Percentiles rank a stretch among this genome's conserved stretches.
Conservation (phyloP, 2,888 invertebrate genomes). For the Melanophora roralis region DNA sequence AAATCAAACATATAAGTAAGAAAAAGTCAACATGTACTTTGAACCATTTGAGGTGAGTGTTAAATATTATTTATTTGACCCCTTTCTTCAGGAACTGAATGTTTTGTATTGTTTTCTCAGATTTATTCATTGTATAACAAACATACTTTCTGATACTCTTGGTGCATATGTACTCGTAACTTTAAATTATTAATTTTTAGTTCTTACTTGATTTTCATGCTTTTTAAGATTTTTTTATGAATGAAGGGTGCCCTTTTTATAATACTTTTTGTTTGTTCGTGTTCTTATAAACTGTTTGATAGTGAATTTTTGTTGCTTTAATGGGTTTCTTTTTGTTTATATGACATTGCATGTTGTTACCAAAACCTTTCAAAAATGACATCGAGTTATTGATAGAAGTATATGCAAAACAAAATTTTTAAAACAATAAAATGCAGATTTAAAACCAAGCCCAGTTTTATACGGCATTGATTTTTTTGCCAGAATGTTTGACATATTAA, state of each 20-base stretch:
- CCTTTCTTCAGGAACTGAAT: too few species aligned
- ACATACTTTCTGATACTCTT: constrained; percentile 36
- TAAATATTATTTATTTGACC: too few species aligned
- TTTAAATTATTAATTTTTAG: constrained; percentile 13
- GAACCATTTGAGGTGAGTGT: too few species aligned
- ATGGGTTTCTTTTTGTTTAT: constrained; percentile 30
- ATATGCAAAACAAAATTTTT: not conserved
- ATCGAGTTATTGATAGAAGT: constrained; percentile 21
- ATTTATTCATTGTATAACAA: constrained; percentile 13
- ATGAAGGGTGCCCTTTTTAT: constrained; percentile 14
- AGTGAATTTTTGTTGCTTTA: constrained; percentile 10
- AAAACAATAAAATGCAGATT: constrained; percentile 26
- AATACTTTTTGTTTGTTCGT: not conserved
- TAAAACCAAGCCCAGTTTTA: constrained; percentile 51
- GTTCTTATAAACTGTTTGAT: not conserved
- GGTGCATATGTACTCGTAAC: constrained; percentile 36
- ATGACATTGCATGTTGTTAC: constrained; percentile 50
- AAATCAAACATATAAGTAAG: too few species aligned
- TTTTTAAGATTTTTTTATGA: not conserved
- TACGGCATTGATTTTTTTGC: not conserved
- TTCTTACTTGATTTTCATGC: not conserved
- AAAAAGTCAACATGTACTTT: too few species aligned
- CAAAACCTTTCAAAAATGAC: not conserved
- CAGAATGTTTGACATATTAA: constrained; percentile 22
- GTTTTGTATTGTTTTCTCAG: too few species aligned